phyloP scores from a whole-genome alignment of 37 sponge, comb jelly and placozoan genomes.

The Diacarnus erythraeanus region DNA sequence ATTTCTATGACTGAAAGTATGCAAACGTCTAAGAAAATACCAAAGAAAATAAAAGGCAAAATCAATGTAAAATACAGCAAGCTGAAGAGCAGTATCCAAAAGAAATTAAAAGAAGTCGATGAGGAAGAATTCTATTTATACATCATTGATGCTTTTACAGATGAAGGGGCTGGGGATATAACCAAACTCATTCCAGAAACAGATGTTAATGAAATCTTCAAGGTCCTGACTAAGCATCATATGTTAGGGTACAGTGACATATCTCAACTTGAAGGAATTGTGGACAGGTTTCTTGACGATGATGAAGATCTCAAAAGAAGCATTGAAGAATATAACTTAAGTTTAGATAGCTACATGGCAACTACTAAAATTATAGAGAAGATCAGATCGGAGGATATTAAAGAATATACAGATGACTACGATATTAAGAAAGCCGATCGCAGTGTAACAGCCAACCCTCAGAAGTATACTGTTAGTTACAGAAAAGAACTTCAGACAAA shows the following conservation, averaged over 20 bases:
- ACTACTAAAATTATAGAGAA: background rate
- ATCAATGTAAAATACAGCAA: background rate
- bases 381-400: background rate
- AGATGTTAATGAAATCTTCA: background rate
- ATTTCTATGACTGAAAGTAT: too few relatives aligned
- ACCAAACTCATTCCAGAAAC: background rate
- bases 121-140: background rate
- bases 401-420: background rate
- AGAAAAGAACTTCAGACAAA: background rate
- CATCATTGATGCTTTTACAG: background rate
- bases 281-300: background rate
- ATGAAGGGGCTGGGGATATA: background rate
- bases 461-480: background rate
- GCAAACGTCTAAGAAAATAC: background rate
- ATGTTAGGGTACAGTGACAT: background rate
- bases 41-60: background rate
- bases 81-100: background rate
- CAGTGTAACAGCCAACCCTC: background rate
- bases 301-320: background rate
- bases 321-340: background rate
- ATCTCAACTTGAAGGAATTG: background rate
- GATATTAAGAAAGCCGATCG: background rate
- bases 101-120: background rate
- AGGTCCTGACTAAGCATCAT: background rate
- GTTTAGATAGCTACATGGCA: background rate